phyloP scores from a whole-genome alignment of 2,888 invertebrate species.

The Aplocera efformata region DNA sequence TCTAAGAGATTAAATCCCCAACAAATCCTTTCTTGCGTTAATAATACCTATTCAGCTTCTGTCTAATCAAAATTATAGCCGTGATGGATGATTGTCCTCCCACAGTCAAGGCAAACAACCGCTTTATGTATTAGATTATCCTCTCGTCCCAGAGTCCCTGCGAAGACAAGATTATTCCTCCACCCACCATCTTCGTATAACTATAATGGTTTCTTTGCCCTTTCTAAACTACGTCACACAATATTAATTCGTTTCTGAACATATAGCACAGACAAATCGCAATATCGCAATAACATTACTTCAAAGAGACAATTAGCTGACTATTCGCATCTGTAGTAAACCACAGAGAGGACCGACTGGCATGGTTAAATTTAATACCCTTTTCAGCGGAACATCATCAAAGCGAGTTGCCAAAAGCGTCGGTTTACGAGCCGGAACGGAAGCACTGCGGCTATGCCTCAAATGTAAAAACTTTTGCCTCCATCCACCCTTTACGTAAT shows the following conservation, averaged over 20 bases:
- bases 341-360: conserved; percentile 55
- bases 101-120: conserved; percentile 37
- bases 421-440: conserved; percentile 63
- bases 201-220: conserved; percentile 67
- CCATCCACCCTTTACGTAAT: conserved; percentile 70
- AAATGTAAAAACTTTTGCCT: conserved; percentile 76
- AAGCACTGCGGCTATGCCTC: conserved; percentile 59
- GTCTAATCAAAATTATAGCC: conserved; percentile 22
- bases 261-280: conserved; percentile 38
- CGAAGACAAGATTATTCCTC: conserved; percentile 62
- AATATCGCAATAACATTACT: conserved; percentile 15
- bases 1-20: conserved; percentile 37
- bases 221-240: conserved; percentile 55
- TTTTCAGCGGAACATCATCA: conserved; percentile 61
- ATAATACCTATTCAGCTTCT: conserved; percentile 23
- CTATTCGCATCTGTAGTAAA: too few relatives aligned
- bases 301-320: too few relatives aligned
- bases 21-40: conserved; percentile 30
- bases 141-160: conserved; percentile 42
- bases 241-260: conserved; percentile 50
- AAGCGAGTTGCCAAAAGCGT: conserved; percentile 75
- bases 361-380: conserved; percentile 69
- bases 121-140: conserved; percentile 59
- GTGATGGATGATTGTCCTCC: conserved; percentile 30
- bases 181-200: conserved; percentile 40